Evolutionary conservation across 1,140 invertebrate genomes (phyloP).

Genomic region (Drosophila ohnishii): DNA sequence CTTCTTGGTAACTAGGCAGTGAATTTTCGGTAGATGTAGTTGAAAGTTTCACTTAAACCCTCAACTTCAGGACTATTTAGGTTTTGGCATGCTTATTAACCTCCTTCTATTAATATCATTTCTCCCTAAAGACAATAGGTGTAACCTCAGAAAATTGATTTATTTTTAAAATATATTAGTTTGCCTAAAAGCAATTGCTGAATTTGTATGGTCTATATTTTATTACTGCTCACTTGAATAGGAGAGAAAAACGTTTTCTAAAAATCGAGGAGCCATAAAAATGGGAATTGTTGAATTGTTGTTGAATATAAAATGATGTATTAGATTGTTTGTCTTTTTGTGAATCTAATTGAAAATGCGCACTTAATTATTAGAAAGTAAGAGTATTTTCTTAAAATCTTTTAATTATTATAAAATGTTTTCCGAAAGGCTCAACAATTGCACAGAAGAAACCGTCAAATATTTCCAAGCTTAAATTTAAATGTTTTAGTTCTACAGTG

Average conservation of each 20-base stretch:
- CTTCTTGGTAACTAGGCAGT: conserved; percentile 1
- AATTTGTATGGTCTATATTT: too few species aligned
- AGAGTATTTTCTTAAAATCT: too few species aligned
- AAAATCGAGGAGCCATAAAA: not conserved
- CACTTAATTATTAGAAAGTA: not conserved
- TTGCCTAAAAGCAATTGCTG: not conserved
- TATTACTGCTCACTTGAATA: not conserved
- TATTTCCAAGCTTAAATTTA: too few species aligned
- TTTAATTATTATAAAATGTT: not conserved
- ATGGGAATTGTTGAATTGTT: not conserved
- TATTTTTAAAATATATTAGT: not conserved
- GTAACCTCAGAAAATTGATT: too few species aligned
- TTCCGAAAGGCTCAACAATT: not conserved
- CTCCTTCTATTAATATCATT: not conserved
- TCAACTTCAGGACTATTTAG: not conserved
- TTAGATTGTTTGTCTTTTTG: not conserved
- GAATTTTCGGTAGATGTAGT: not conserved
- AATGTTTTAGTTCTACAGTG: conserved; percentile 1
- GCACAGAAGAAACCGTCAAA: not conserved
- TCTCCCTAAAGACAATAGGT: not conserved
- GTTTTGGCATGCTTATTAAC: conserved; percentile 11
- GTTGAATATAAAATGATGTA: not conserved
- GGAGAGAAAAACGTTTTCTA: not conserved
- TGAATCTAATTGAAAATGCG: not conserved
- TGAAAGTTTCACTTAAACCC: not conserved